Evolutionary conservation across 2,888 invertebrate genomes (phyloP).

Genomic region (Lasioglossum leucozonium): DNA sequence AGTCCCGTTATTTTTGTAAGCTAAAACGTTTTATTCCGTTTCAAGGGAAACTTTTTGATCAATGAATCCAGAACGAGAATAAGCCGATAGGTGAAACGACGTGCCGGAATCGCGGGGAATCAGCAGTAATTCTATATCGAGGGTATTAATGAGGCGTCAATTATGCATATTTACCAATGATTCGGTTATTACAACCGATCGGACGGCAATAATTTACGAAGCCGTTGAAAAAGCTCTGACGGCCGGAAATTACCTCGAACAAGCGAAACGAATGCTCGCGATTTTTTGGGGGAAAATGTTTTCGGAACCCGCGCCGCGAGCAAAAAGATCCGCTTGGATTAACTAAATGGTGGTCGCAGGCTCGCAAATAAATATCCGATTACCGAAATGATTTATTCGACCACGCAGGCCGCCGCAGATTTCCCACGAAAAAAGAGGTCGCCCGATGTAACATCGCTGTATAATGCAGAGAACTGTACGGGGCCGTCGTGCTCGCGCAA

Average conservation of each 20-base stretch:
- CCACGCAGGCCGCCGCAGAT: constrained; percentile 13
- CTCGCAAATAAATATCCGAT: constrained; percentile 52
- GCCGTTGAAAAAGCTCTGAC: constrained; percentile 6
- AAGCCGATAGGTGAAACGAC: not conserved
- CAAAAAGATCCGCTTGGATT: constrained; percentile 39
- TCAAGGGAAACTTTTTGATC: not conserved
- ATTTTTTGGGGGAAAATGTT: constrained; percentile 15
- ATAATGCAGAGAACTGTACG: constrained; percentile 16
- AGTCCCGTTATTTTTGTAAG: too few species aligned
- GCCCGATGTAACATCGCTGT: constrained; percentile 3
- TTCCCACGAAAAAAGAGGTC: constrained; percentile 14
- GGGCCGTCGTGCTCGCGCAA: not conserved
- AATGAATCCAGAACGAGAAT: not conserved
- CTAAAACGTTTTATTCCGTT: not conserved
- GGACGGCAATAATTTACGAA: not conserved
- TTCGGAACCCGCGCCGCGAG: not conserved
- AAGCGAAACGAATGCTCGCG: not conserved
- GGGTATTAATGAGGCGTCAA: not conserved
- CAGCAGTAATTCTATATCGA: not conserved
- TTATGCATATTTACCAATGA: not conserved
- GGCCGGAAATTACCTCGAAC: not conserved
- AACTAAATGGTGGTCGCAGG: constrained; percentile 44
- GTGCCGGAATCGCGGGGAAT: not conserved
- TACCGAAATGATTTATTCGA: constrained; percentile 47
- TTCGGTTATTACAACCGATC: constrained; percentile 1